Evolutionary conservation across 2,113 vertebrate species (phyloP), one percentile per base, ranked within the genome.

Genomic region (Pelecanus crispus): DNA sequence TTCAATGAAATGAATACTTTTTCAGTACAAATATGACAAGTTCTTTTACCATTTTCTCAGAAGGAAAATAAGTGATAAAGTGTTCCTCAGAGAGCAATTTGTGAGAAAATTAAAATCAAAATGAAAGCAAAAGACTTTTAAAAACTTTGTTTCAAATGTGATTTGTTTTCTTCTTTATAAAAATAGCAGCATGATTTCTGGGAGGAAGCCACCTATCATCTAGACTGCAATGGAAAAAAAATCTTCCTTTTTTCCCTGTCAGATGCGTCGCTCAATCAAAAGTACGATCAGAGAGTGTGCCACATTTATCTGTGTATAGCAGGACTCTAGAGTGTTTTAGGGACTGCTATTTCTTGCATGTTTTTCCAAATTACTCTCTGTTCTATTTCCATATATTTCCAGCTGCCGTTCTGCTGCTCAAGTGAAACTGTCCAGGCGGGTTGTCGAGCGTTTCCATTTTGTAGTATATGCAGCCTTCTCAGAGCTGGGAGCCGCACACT

Each of bases 401-500:
- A 98, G 98, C 63, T 65, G 81, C 61, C 32, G 6, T 75, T 83
- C 97, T 26, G 17, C 68, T 65, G 44, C 81, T 36, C 86, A 82
- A 7, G 8, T 32, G 44, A 80, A 67, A 6, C 63, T 92, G 12
- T 66, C 81, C 77, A 90, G 91, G 81, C 68, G 40, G n/a, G 18
- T 96, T 73, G 58, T 92, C 1, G 88, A 98, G 68, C 96, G 62
- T 82, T 96, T 98, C 58, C 96, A 93, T 73, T 98, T 99, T 12
- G 66, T 96, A 45, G 77, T 97, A 34, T 81, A 87, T 52, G 73
- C 98, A 32, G 96, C 98, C 55, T 97, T 97, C 81, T 98, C 92
- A 2, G 98, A 99, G 96, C 98, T 99, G 81, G 98, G 98, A 73
- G 65, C 98, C 31, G 81, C 97, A n/a, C 86, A 8, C 25, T 97